Evolutionary conservation across 2,888 invertebrate species (phyloP).

Genomic region (Nomada ruficornis): DNA sequence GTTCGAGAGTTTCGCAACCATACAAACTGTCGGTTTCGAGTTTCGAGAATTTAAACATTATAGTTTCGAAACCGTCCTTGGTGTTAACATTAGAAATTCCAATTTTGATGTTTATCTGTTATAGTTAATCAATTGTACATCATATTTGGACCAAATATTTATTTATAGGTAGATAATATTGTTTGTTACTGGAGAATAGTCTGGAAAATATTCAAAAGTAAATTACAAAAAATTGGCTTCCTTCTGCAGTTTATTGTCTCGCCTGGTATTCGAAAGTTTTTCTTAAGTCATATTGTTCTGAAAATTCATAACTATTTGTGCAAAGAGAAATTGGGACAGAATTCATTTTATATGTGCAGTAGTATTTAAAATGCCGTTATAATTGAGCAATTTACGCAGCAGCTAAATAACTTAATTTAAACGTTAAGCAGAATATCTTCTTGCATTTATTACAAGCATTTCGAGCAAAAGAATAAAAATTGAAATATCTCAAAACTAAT

Average conservation of each 20-base stretch:
- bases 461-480: neutral
- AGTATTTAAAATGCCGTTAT: neutral
- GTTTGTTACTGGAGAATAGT: neutral
- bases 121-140: neutral
- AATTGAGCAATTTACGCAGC: neutral
- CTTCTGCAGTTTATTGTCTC: neutral
- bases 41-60: too few relatives aligned
- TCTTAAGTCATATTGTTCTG: neutral
- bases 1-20: too few relatives aligned
- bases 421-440: neutral
- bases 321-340: neutral
- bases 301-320: constrained; percentile 4
- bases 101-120: too few relatives aligned
- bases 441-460: neutral
- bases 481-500: too few relatives aligned
- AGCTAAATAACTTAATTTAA: neutral
- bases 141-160: neutral
- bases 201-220: neutral
- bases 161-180: neutral
- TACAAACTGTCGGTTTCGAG: too few relatives aligned
- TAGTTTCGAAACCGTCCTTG: too few relatives aligned
- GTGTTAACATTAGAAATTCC: too few relatives aligned
- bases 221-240: neutral
- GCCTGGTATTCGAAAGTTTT: neutral
- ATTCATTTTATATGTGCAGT: neutral